These are phyloP conservation scores for Catonia carolina DNA, from an alignment of 2,888 invertebrate species.

Conservation along the genomic window DNA sequence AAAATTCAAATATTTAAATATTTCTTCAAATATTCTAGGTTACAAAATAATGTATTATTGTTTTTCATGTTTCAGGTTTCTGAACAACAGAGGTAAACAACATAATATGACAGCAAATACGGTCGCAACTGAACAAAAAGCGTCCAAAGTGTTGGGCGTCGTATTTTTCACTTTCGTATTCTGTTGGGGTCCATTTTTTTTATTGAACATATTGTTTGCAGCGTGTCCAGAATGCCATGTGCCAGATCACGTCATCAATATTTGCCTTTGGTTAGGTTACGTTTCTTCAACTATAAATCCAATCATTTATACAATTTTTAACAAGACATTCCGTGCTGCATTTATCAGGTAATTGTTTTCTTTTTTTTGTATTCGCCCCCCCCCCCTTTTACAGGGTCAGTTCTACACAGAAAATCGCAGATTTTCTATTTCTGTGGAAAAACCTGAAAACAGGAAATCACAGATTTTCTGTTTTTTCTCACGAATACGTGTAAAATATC, in stretches of 20 bases:
- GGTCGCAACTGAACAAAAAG: constrained; percentile 89
- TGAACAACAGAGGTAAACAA: constrained; percentile 40
- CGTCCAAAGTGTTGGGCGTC: constrained; percentile 84
- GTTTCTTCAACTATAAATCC: constrained; percentile 90
- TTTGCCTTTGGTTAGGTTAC: constrained; percentile 88
- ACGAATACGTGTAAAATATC: too few relatives aligned
- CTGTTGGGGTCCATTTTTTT: constrained; percentile 90
- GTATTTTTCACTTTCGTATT: constrained; percentile 90
- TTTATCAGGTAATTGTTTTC: constrained; percentile 53
- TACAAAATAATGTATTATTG: too few relatives aligned
- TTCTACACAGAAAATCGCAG: too few relatives aligned
- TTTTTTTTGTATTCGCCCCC: not conserved
- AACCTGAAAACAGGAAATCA: too few relatives aligned
- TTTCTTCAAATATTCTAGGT: too few relatives aligned
- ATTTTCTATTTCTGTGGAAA: too few relatives aligned
- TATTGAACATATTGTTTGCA: constrained; percentile 79
- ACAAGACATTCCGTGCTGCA: constrained; percentile 79
- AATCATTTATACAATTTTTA: constrained; percentile 89
- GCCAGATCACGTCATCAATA: constrained; percentile 66
- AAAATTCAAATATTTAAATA: too few relatives aligned
- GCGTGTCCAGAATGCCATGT: constrained; percentile 74
- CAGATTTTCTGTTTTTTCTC: too few relatives aligned
- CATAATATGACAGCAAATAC: constrained; percentile 66
- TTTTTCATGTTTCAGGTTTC: constrained; percentile 26
- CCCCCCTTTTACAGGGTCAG: too few relatives aligned